Percentiles rank a stretch among this genome's conserved stretches.
Evolutionary conservation across 1,140 invertebrate species (phyloP).

Genomic region (Drosophila hydei): DNA sequence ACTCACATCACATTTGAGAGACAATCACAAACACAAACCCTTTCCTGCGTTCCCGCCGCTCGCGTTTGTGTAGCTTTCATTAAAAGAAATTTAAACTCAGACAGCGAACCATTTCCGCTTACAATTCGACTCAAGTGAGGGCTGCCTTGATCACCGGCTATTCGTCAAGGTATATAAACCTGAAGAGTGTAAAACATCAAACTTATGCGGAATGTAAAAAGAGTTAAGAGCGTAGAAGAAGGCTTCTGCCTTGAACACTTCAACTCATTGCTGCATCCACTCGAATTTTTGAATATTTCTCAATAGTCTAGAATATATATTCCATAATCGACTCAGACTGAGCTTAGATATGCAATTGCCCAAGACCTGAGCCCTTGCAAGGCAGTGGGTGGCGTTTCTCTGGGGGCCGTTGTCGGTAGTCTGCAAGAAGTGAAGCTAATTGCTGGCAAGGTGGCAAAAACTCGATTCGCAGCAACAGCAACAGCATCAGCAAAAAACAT

Average conservation of each 20-base stretch:
- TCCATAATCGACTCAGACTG: neutral
- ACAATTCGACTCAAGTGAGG: slow-evolving; percentile 30
- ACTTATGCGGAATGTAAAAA: slow-evolving; percentile 43
- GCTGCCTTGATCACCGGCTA: slow-evolving; percentile 38
- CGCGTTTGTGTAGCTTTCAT: slow-evolving; percentile 49
- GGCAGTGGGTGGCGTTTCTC: slow-evolving; percentile 40
- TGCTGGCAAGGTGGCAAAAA: slow-evolving; percentile 28
- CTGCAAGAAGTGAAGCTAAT: slow-evolving; percentile 53
- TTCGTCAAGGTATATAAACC: slow-evolving; percentile 67
- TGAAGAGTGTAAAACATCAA: slow-evolving; percentile 39
- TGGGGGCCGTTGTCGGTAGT: slow-evolving; percentile 33
- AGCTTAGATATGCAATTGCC: too few species aligned
- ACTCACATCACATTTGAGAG: neutral
- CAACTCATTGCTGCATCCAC: slow-evolving; percentile 28
- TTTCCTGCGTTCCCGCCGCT: neutral
- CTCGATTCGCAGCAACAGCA: slow-evolving; percentile 2
- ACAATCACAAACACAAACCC: slow-evolving; percentile 30
- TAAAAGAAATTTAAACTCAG: slow-evolving; percentile 59
- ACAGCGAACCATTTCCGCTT: slow-evolving; percentile 60
- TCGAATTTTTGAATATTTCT: neutral
- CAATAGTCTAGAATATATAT: neutral
- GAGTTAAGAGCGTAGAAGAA: slow-evolving; percentile 8
- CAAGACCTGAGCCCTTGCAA: neutral
- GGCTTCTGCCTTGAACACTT: slow-evolving; percentile 38
- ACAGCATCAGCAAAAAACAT: slow-evolving; percentile 9